Evolutionary conservation across 1,140 invertebrate species (phyloP), one percentile per base, ranked within the genome.

Genomic region (Orussus abietinus): DNA sequence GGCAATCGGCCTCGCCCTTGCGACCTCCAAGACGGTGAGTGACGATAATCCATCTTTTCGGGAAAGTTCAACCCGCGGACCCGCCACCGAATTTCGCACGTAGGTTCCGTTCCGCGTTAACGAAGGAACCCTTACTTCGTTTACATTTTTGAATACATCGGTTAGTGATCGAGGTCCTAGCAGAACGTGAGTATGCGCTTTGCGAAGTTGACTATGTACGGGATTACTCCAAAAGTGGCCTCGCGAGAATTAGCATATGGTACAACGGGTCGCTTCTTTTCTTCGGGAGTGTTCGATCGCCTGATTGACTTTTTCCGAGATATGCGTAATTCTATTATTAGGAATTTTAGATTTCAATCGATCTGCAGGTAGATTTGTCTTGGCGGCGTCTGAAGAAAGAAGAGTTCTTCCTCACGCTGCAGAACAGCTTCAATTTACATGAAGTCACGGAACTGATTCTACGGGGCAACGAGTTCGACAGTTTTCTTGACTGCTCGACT

Each of bases 401-500:
- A 41, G 56, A 66, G 5, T 74, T 74, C 28, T 74, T 72, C 37
- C 34, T 59, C 10, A 52, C 48, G 40, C 26, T 64, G 0, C 71
- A 74, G 36, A 10, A 22, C 1, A 47, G 49, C 19, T 50, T 65
- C 3, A 50, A 53, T 21, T 34, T 71, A 1, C 28, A 47, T 2
- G 55, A 68, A 20, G 51, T 69, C 1, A 71, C 56, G 3, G 48
- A 63, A 32, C 42, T 74, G 0, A 70, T 61, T 37, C 46, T 74
- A 0, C 57, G 56, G 5, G 57, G 57, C 0, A 74, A 74, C 34
- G 25, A 59, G 11, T 71, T 74, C 12, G 62, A 74, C 48, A 69
- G 58, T 42, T 74, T 74, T 13, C 39, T 72, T 3, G 71, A 74
- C 11, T 74, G 71, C 30, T 69, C 71, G 4, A 65, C 71, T 1